Conservation (phyloP, 1,140 invertebrate species). For the Drosophila sp. region DNA sequence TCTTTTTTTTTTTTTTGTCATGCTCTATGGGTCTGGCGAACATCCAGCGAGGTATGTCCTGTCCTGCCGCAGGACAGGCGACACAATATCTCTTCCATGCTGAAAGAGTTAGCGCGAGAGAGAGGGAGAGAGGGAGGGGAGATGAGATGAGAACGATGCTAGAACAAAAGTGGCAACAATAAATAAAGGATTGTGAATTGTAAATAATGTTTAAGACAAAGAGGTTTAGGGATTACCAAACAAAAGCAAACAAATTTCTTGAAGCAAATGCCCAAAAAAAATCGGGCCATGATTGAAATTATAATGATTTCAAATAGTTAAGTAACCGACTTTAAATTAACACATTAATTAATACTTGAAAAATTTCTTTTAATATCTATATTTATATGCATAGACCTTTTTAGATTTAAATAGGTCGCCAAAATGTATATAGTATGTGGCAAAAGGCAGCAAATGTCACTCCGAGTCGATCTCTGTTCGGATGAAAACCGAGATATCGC, state of each 20-base stretch:
- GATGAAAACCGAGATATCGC: too few relatives aligned
- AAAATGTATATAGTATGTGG: too few relatives aligned
- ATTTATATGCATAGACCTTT: too few relatives aligned
- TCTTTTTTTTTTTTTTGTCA: constrained; percentile 20
- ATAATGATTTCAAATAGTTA: neutral
- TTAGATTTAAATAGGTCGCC: too few relatives aligned
- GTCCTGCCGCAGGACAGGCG: constrained; percentile 29
- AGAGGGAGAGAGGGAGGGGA: neutral
- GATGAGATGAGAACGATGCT: neutral
- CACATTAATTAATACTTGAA: neutral
- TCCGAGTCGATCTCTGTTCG: too few relatives aligned
- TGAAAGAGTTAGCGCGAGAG: neutral
- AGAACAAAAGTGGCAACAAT: constrained; percentile 8
- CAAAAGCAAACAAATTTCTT: constrained; percentile 14
- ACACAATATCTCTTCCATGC: constrained; percentile 40
- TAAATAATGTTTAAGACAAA: constrained; percentile 41
- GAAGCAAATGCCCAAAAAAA: neutral
- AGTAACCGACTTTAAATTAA: neutral
- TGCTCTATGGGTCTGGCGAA: constrained; percentile 46
- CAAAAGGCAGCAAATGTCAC: too few relatives aligned
- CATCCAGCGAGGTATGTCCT: constrained; percentile 45
- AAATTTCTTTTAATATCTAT: too few relatives aligned
- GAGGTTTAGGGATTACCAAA: constrained; percentile 6
- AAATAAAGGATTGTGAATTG: constrained; percentile 16
- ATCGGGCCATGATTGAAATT: neutral